These are phyloP conservation scores for Seriola dumerili DNA, from an alignment of 2,113 vertebrate genomes.

Conservation along the genomic window DNA sequence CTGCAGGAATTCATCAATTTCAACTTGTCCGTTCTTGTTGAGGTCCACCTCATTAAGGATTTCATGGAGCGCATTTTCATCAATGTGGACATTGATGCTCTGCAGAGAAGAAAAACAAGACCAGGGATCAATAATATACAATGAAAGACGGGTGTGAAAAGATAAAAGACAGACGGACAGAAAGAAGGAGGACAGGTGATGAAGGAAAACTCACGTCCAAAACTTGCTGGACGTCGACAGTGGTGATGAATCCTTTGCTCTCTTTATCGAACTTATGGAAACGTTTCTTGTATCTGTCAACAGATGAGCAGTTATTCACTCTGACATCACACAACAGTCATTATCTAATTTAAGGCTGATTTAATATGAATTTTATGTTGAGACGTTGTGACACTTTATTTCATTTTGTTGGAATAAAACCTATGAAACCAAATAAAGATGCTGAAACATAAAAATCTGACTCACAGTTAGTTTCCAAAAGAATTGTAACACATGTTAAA, in stretches of 20 bases:
- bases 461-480: no score
- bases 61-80: constrained; percentile 93
- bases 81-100: constrained; percentile 93
- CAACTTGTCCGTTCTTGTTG: constrained; percentile 98
- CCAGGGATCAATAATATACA: not conserved
- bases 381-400: no score
- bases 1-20: constrained; percentile 95
- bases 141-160: not conserved
- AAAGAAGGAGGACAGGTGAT: not conserved
- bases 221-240: constrained; percentile 93
- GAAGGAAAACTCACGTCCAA: constrained; percentile 86
- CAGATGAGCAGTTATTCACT: not conserved
- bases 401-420: not conserved
- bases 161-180: not conserved
- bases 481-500: no score
- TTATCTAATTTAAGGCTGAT: no score
- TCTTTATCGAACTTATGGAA: constrained; percentile 98
- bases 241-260: constrained; percentile 96
- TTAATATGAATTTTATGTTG: no score
- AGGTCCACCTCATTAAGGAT: constrained; percentile 97
- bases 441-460: not conserved
- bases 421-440: not conserved
- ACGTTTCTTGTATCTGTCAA: constrained; percentile 93
- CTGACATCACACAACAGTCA: not conserved
- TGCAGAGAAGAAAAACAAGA: constrained; percentile 65